Conservation (phyloP, 2,888 invertebrate species). For the Plemyria rubiginata region DNA sequence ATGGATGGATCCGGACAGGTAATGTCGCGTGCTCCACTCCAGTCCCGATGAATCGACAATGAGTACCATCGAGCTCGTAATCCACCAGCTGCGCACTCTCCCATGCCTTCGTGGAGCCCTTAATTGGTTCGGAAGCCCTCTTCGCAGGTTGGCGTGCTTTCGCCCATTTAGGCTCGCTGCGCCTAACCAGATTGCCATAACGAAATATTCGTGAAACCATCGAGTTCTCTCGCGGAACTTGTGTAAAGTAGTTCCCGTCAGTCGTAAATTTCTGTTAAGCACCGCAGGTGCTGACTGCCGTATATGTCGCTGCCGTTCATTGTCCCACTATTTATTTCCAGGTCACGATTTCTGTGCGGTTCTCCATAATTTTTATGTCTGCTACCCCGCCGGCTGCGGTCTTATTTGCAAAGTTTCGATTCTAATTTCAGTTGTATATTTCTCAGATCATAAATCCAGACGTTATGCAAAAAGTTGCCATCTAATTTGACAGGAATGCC, state of each 20-base stretch:
- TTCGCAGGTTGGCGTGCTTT: constrained; percentile 77
- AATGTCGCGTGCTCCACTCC: constrained; percentile 72
- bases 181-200: constrained; percentile 83
- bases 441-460: constrained; percentile 56
- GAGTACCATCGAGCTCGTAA: constrained; percentile 83
- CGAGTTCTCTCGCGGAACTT: constrained; percentile 66
- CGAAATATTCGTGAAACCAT: constrained; percentile 77
- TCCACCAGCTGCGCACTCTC: constrained; percentile 75
- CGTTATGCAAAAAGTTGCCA: constrained; percentile 59
- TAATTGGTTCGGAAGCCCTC: constrained; percentile 84
- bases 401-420: constrained; percentile 47
- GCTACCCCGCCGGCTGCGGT: constrained; percentile 30
- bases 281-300: constrained; percentile 66
- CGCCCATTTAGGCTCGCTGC: constrained; percentile 74
- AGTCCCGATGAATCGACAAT: constrained; percentile 66
- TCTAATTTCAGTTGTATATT: constrained; percentile 49
- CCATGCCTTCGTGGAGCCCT: constrained; percentile 81
- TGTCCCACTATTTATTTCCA: constrained; percentile 49
- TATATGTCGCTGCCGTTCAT: constrained; percentile 56
- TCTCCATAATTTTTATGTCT: constrained; percentile 48
- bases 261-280: constrained; percentile 67
- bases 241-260: constrained; percentile 54
- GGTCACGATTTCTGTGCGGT: constrained; percentile 56
- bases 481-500: constrained; percentile 56
- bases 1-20: constrained; percentile 48